phyloP scores from a whole-genome alignment of 1,140 invertebrate species.

The Drosophila mojavensis region DNA sequence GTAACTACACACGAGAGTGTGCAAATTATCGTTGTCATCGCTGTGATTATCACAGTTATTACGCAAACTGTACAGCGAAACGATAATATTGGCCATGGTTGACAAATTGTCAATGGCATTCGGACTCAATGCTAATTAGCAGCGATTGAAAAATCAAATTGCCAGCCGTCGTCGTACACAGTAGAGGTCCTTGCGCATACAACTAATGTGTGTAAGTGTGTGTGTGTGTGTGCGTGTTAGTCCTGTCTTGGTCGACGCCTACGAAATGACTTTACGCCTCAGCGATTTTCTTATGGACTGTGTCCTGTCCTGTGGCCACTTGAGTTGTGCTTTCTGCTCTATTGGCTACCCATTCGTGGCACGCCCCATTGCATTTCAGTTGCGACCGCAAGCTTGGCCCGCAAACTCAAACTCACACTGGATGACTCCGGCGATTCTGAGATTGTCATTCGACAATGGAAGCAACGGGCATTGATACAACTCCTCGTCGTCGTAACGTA shows the following conservation, averaged over 20 bases:
- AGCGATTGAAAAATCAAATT: conserved; percentile 81
- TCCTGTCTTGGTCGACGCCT: conserved; percentile 48
- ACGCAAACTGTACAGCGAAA: conserved; percentile 34
- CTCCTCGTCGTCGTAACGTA: conserved; percentile 45
- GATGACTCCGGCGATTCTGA: background rate
- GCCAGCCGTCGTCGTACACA: background rate
- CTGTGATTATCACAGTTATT: conserved; percentile 64
- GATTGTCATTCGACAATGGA: conserved; percentile 57
- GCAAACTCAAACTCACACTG: background rate
- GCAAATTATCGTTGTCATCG: conserved; percentile 44
- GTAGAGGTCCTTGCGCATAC: background rate
- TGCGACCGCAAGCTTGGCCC: conserved; percentile 56
- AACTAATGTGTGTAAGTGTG: background rate
- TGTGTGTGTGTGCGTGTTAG: no score
- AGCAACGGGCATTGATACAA: conserved; percentile 2
- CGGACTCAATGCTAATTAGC: conserved; percentile 65
- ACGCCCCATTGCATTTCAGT: conserved; percentile 58
- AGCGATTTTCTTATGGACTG: conserved; percentile 55
- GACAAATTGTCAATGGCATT: conserved; percentile 67
- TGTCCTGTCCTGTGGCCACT: conserved; percentile 57
- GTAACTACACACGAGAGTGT: background rate
- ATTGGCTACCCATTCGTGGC: conserved; percentile 69
- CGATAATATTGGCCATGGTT: conserved; percentile 31
- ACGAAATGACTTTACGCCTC: conserved; percentile 60
- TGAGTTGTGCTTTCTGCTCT: conserved; percentile 78